Base-by-base conservation (phyloP, 2,888 invertebrate species). In the Drosophila kanekoi region DNA sequence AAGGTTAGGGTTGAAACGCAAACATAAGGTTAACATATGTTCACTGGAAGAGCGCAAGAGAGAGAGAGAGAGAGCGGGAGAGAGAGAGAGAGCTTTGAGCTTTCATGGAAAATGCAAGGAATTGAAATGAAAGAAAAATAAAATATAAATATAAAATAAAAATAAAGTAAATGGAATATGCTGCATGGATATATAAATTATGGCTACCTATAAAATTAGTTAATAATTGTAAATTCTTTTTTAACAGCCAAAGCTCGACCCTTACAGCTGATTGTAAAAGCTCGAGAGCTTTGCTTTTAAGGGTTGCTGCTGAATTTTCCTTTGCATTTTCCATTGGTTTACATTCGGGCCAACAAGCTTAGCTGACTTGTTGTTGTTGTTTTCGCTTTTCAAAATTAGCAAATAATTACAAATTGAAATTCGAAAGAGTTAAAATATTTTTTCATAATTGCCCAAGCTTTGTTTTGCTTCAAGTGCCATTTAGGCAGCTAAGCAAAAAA, bases 1-100 rank as follows among this genome's bases (percentile, higher is more conserved):
- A 89, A 87, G 87, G 85, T 85, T 83, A 84, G 77, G 89, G 79
- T 89, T 89, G 84, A 84, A 83, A 75, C 9, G 35, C 41, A 48
- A 73, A 59, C 63, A 67, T 63, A 65, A 67, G 72, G 52, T 61
- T 57, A 58, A 79, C 85, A 85, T 84, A 84, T 85, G 85, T 68
- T 84, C 33, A 14, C 68, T 63, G 86, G 52, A 67, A 67, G 40
- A 13, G 44, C 37, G 64, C 47, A 40, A 18, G 16, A 13, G n/a
- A 47, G 33, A 40, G 18, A 69, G 37, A 43, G 41, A 57, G 32
- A 18, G 28, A 16, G 38, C 38, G 65, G 57, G 52, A 10, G 23
- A 32, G 45, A 68, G 62, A 20, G 20, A 53, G 51, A 10, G 28
- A 28, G 45, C 28, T 67, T 33, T 1, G 6, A 69, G 58, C 59